Base-by-base conservation (phyloP, 2,113 vertebrate genomes). In the Motacilla tschutschensis region DNA sequence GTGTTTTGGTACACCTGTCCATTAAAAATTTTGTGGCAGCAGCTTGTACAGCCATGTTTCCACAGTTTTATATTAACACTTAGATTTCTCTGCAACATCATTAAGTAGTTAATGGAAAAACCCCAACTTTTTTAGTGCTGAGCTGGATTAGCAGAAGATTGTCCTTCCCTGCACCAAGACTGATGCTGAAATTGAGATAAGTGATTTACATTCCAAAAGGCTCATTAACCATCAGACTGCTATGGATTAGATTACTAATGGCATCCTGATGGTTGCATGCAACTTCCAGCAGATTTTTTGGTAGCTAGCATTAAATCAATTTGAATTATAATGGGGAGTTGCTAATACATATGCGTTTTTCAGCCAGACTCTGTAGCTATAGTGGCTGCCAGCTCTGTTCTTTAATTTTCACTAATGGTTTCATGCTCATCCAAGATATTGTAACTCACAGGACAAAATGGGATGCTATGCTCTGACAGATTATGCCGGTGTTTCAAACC, bases 251-350 rank as follows among this genome's bases (percentile, higher is more conserved):
- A 57, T 90, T 79, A 76, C 63, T 95, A 85, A 94, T 76, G 26
- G 21, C 46, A 85, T 90, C 71, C 51, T 76, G 66, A 76, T 73
- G 73, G 58, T 73, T 87, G 43, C 60, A 21, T 81, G 70, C 38
- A 78, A 73, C 74, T 90, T 86, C 33, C 67, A 90, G 84, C 48
- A 60, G 80, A 58, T 54, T 79, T 85, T 26, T 44, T 85, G 26
- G 60, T 85, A 80, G 63, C 65, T 75, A 87, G 18, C 60, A 83
- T 85, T 85, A 88, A 93, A 80, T 89, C 48, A 50, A 57, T 95
- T 83, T 90, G 59, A 87, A 71, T 62, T 88, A 66, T 62, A 65
- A 57, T 22, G 24, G 35, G 33, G 43, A 55, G 13, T 29, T 7
- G 8, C 44, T 74, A 69, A 40, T 60, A 76, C 54, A 62, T 78